Conservation (phyloP, 2,888 invertebrate species). For the Luperina testacea region DNA sequence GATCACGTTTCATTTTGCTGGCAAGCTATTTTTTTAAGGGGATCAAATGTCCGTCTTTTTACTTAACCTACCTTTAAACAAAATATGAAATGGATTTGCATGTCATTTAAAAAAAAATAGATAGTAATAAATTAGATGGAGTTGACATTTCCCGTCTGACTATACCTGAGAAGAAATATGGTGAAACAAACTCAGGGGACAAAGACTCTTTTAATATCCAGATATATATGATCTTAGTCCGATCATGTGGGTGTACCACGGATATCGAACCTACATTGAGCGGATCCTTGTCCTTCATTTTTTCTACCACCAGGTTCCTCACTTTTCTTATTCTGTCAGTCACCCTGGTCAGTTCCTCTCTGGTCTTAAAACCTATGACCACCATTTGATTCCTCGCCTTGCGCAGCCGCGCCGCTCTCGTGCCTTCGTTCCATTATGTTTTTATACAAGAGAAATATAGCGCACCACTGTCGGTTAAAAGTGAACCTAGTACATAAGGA, state of each 20-base stretch:
- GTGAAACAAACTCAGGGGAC: not conserved
- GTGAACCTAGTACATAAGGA: no score
- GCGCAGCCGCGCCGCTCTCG: no score
- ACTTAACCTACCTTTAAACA: not conserved
- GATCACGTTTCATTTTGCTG: slow-evolving; percentile 24
- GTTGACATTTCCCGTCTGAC: not conserved
- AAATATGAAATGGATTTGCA: not conserved
- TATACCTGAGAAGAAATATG: not conserved
- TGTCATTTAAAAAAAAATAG: not conserved
- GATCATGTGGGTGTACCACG: not conserved
- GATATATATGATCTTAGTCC: not conserved
- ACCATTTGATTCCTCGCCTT: no score
- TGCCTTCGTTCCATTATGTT: no score
- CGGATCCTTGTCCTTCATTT: no score
- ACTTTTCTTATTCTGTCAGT: no score
- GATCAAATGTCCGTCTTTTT: not conserved
- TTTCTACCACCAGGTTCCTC: no score
- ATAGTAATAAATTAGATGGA: not conserved
- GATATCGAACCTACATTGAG: no score
- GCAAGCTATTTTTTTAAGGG: not conserved
- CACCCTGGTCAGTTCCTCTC: no score
- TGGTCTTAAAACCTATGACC: no score
- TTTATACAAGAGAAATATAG: no score
- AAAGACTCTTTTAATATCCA: not conserved
- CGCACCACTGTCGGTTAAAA: no score